Evolutionary conservation across 2,888 invertebrate species (phyloP).

Genomic region (Smittia aterrima): DNA sequence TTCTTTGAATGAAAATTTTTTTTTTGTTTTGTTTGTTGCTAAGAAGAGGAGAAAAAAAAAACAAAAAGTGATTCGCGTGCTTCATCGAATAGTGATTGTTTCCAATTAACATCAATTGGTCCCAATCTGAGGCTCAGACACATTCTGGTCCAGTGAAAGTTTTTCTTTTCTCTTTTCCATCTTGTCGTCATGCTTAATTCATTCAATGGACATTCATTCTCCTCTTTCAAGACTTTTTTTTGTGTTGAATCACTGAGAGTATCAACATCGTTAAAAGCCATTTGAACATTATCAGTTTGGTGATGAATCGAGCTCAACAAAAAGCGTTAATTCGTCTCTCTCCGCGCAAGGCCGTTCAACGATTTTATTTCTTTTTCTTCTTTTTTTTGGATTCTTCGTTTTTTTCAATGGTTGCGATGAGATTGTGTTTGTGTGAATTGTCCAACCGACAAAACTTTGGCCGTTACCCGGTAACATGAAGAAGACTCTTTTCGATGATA

Average conservation of each 20-base stretch:
- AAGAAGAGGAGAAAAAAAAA: not conserved
- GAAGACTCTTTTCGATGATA: not conserved
- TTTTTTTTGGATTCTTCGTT: not conserved
- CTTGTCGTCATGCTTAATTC: constrained; percentile 14
- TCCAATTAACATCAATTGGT: constrained; percentile 35
- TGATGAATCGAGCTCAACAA: constrained; percentile 2
- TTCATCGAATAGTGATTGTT: constrained; percentile 31
- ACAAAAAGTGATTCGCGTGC: constrained; percentile 31
- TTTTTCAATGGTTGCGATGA: not conserved
- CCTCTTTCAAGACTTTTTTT: not conserved
- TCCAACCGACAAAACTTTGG: not conserved
- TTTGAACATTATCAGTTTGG: constrained; percentile 21
- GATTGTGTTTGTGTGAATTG: not conserved
- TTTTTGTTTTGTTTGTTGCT: too few relatives aligned
- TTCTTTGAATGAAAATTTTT: not conserved
- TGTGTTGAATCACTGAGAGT: not conserved
- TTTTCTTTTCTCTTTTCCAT: constrained; percentile 36
- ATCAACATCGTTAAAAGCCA: constrained; percentile 2
- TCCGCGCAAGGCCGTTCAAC: constrained; percentile 24
- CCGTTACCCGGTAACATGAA: not conserved
- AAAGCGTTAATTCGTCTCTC: not conserved
- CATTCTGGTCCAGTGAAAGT: constrained; percentile 40
- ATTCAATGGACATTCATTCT: constrained; percentile 17
- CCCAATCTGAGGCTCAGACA: constrained; percentile 35
- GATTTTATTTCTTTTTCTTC: not conserved